Conservation (phyloP, 2,888 invertebrate genomes). For the Salpingus planirostris region DNA sequence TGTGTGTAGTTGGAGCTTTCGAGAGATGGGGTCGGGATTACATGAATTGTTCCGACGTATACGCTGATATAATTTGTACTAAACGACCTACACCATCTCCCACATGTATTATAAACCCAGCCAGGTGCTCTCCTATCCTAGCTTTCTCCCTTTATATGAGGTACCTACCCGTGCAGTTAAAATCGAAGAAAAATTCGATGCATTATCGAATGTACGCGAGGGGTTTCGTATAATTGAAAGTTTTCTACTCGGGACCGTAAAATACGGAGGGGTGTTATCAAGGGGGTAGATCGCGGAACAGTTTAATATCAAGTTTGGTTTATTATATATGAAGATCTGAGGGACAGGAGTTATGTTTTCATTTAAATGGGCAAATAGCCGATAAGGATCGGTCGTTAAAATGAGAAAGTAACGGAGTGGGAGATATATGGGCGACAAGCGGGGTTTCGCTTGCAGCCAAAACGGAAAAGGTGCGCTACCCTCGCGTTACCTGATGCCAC, state of each 20-base stretch:
- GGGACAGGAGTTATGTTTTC: conserved; percentile 22
- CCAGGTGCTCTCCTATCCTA: no score
- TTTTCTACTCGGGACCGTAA: no score
- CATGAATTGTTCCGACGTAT: no score
- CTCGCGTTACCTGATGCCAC: conserved; percentile 15
- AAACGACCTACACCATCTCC: no score
- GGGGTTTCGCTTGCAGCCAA: conserved; percentile 12
- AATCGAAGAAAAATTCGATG: no score
- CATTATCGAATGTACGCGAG: no score
- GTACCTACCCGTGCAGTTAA: no score
- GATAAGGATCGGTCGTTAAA: conserved; percentile 35
- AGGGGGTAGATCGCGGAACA: conserved; percentile 12
- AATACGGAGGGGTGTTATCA: conserved; percentile 11
- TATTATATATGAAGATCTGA: conserved; percentile 18
- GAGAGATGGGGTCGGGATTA: conserved; percentile 16
- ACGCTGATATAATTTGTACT: no score
- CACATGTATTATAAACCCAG: no score
- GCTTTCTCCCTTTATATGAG: no score
- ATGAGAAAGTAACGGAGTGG: conserved; percentile 25
- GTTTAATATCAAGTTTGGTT: conserved; percentile 19
- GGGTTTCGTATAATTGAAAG: no score
- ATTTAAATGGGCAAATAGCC: conserved; percentile 31
- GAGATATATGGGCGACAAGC: conserved; percentile 17
- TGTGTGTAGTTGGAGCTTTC: conserved; percentile 12
- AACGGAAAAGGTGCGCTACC: conserved; percentile 11